Evolutionary conservation across 2,888 invertebrate genomes (phyloP).

Genomic region (Lepidochrysops patricia): DNA sequence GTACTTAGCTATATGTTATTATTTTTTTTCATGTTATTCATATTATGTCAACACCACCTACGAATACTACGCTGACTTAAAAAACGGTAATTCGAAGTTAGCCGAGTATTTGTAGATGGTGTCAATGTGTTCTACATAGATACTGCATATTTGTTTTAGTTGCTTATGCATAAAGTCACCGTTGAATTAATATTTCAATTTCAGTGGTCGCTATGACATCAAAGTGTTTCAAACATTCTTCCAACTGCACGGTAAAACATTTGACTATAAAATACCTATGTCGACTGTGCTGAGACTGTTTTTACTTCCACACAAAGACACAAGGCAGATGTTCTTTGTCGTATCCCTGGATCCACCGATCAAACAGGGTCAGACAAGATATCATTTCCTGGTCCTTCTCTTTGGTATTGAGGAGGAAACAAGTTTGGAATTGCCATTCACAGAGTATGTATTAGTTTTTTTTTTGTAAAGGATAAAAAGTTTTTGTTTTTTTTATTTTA

Average conservation of each 20-base stretch:
- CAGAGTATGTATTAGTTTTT: conserved; percentile 80
- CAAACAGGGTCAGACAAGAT: conserved; percentile 98
- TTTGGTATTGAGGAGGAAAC: conserved; percentile 97
- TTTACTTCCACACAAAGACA: conserved; percentile 96
- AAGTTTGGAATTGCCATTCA: conserved; percentile 90
- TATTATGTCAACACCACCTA: no score
- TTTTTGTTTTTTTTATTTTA: no score
- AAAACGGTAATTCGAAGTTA: no score
- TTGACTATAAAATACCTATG: conserved; percentile 99
- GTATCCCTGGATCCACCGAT: conserved; percentile 98
- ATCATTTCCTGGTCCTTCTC: conserved; percentile 94
- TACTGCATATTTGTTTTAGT: no score
- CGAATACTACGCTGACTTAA: no score
- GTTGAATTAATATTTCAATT: conserved; percentile 32
- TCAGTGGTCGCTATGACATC: conserved; percentile 95
- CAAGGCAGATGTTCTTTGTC: conserved; percentile 98
- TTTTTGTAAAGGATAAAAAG: no score
- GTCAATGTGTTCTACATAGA: no score
- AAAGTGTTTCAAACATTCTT: conserved; percentile 87
- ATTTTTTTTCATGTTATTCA: no score
- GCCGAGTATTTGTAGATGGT: no score
- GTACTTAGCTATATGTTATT: no score
- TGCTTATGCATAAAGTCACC: not conserved
- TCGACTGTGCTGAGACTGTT: conserved; percentile 96
- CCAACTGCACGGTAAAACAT: conserved; percentile 94